Base-by-base conservation (phyloP, 2,113 vertebrate genomes). In the Embiotoca jacksoni region DNA sequence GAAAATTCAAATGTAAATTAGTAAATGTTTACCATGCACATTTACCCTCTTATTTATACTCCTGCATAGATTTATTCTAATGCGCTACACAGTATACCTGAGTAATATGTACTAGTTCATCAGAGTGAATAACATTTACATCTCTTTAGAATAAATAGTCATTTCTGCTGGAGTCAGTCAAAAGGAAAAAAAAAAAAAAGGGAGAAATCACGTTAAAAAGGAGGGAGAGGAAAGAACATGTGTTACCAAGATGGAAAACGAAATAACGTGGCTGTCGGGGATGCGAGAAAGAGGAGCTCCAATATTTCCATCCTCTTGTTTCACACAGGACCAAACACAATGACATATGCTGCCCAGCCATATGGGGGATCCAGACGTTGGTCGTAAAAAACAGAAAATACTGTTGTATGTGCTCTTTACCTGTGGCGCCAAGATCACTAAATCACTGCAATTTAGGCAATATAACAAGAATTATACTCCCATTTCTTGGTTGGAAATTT, bases 341-440 rank as follows among this genome's bases (percentile, higher is more conserved):
- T 78, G 54, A 76, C 81, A 61, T 44, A 59, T 49, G 39, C 64
- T 37, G 55, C 23, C 59, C 36, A 2, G 62, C 52, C 82, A 89
- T 88, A 91, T 89, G 89, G 87, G 23, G 77, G 73, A 83, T 73
- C 78, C 75, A 88, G 80, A 84, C 85, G 85, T 72, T 74, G 65
- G 75, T 70, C 65, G 47, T 81, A 79, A 85, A 87, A 71, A 54
- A 70, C 59, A 60, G 3, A 36, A 66, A 39, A 67, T 77, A 67
- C 47, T 32, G 58, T 47, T 88, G 73, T 77, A 53, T 41, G 65
- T 68, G 68, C 50, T 57, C 56, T 73, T 73, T 81, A 87, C 80
- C 57, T 75, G 57, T 78, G 72, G 31, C 62, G 50, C 67, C 16
- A 14, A 10, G 3, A 36, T 81, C 69, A 59, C 56, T 81, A 73